Percentiles rank a stretch among this genome's conserved stretches.
These are phyloP conservation scores for Brenthis daphne DNA, from an alignment of 2,888 invertebrate species.

Conservation along the genomic window DNA sequence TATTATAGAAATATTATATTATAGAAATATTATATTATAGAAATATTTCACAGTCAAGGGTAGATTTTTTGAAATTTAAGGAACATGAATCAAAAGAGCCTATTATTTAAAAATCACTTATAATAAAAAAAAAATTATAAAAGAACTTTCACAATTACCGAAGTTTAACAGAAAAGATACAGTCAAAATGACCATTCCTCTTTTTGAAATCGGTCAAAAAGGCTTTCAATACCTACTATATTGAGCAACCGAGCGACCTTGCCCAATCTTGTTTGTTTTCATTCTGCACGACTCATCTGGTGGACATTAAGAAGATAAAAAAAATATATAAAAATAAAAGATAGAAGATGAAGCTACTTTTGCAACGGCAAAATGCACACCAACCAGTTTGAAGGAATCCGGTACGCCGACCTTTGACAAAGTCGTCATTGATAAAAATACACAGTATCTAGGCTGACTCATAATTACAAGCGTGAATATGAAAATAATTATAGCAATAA, in stretches of 20 bases:
- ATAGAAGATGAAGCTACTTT: slow-evolving; percentile 37
- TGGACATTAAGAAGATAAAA: slow-evolving; percentile 44
- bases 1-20: too few species aligned
- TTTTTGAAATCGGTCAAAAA: too few species aligned
- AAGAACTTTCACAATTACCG: too few species aligned
- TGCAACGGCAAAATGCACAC: slow-evolving; percentile 43
- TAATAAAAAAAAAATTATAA: too few species aligned
- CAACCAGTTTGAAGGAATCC: slow-evolving; percentile 49
- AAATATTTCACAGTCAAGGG: too few species aligned
- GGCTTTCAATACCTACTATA: slow-evolving; percentile 1
- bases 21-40: too few species aligned
- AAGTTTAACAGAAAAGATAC: too few species aligned
- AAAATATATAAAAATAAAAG: slow-evolving; percentile 20
- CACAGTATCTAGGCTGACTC: slow-evolving; percentile 31
- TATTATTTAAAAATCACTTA: too few species aligned
- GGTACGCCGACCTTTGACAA: slow-evolving; percentile 51
- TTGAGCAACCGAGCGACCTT: slow-evolving; percentile 14
- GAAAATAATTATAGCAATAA: slow-evolving; percentile 1
- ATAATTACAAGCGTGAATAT: slow-evolving; percentile 6
- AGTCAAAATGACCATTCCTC: too few species aligned
- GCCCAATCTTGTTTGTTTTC: slow-evolving; percentile 36
- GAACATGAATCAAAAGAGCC: too few species aligned
- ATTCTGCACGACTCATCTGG: slow-evolving; percentile 47
- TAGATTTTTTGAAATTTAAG: too few species aligned
- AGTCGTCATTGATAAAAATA: slow-evolving; percentile 42